These are phyloP conservation scores for Peromyscus maniculatus DNA, from an alignment of 2,113 vertebrate genomes.

Conservation along the genomic window DNA sequence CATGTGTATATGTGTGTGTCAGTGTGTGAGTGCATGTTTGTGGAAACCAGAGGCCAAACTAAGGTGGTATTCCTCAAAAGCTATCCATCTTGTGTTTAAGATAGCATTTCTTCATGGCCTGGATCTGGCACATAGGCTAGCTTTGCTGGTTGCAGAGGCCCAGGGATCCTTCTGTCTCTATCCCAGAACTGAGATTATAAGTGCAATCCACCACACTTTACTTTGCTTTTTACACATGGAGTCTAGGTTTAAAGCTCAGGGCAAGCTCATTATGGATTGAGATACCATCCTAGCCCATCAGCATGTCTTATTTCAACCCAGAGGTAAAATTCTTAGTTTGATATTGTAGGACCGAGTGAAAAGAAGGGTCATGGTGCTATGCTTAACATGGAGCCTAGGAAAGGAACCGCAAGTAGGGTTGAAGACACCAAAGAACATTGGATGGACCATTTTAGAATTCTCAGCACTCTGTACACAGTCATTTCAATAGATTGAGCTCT, in stretches of 20 bases:
- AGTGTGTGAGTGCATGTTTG: background rate
- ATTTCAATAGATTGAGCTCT: background rate
- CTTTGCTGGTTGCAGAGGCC: background rate
- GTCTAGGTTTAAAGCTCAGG: background rate
- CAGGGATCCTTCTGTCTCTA: background rate
- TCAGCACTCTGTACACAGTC: background rate
- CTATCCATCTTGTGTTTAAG: background rate
- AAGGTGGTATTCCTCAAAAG: background rate
- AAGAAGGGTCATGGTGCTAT: too few species aligned
- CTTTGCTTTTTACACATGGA: background rate
- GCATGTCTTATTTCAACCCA: background rate
- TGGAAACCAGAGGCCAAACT: background rate
- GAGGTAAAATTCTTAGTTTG: background rate
- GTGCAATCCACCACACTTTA: background rate
- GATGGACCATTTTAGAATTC: background rate
- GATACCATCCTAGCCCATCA: background rate
- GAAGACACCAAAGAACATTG: background rate
- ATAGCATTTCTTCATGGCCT: background rate
- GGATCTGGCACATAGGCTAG: background rate
- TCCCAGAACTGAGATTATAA: background rate
- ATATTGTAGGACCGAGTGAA: background rate
- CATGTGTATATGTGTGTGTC: background rate
- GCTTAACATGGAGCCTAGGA: background rate
- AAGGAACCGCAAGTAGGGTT: background rate
- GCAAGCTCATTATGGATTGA: background rate